Base-by-base conservation (phyloP, 2,797 vertebrate genomes). In the Periophthalmus magnuspinnatus region DNA sequence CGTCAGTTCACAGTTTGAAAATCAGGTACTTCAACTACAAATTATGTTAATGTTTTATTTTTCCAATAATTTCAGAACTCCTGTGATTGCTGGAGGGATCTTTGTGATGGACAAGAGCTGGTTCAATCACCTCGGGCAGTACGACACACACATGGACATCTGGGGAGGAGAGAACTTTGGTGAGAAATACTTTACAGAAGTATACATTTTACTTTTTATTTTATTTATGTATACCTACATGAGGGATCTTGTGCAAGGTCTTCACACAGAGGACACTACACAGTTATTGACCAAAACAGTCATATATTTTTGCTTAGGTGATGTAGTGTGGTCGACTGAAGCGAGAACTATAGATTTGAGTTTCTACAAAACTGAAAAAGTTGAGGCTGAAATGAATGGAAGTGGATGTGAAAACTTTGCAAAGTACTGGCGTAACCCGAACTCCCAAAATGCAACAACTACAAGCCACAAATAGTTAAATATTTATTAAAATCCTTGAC, bases 111-210 rank as follows among this genome's bases (percentile, higher is more conserved):
- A 98, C 87, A 98, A 97, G 88, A 95, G 94, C 85, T 99, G 97
- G 97, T 99, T 99, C 88, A 99, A 99, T 90, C 96, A 97, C 81
- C 89, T 99, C 83, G 98, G 98, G 62, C 97, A 97, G 91, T 99
- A 99, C 0, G 98, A 99, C 86, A 97, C 96, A 58, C 96, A 97
- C 89, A 99, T 99, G 98, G 98, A 99, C 88, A 99, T 99, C 88
- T 99, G 97, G 97, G 97, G 97, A 62, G 97, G 97, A 76, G 97
- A 99, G 89, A 99, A 99, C 87, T 98, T 99, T 71, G 97, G 97
- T 99, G 85, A 96, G 96, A 76, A 36, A 38, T 22, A 17, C 57
- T 59, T 1, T 13, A 41, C 13, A 41, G 8, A 38, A 38, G 10
- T 41, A 2, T 41, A 41, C 38, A 38, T 57, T 32, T 16, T 6